Evolutionary conservation across 2,888 invertebrate genomes (phyloP).

Genomic region (Hypselothyrea guttata): DNA sequence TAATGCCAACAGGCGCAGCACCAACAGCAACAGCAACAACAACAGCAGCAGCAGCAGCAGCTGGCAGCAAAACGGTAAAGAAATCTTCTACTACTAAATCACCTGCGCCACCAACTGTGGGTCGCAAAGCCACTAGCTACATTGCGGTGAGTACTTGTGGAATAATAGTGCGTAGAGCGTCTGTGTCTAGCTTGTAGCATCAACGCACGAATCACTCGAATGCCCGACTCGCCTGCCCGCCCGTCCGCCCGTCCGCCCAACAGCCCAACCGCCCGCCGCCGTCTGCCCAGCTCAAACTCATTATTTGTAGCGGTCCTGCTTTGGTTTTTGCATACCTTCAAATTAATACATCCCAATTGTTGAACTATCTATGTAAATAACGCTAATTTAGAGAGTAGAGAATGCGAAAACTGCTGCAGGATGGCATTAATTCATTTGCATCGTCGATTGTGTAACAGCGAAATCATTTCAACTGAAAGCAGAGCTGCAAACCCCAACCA

Average conservation of each 20-base stretch:
- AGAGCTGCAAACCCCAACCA: no score
- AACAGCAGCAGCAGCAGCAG: slow-evolving; percentile 26
- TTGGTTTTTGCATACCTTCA: no score
- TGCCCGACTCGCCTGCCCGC: slow-evolving; percentile 19
- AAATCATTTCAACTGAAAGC: no score
- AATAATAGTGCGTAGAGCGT: slow-evolving; percentile 73
- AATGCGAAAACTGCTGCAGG: no score
- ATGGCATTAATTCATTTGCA: slow-evolving; percentile 3
- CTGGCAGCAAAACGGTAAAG: slow-evolving; percentile 62
- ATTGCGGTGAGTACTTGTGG: slow-evolving; percentile 83
- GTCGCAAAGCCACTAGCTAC: slow-evolving; percentile 86
- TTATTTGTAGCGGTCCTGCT: no score
- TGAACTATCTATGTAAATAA: no score
- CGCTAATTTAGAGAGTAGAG: no score
- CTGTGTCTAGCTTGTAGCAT: slow-evolving; percentile 58
- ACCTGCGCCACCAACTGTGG: slow-evolving; percentile 83
- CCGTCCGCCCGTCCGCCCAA: slow-evolving; percentile 24
- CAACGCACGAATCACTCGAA: slow-evolving; percentile 34
- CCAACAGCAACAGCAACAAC: slow-evolving; percentile 35
- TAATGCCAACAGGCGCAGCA: slow-evolving; percentile 2
- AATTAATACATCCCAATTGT: no score
- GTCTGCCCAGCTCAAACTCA: slow-evolving; percentile 3
- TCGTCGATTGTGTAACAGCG: not conserved
- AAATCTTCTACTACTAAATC: slow-evolving; percentile 80
- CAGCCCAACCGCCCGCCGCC: slow-evolving; percentile 27